These are phyloP conservation scores for Drosophila obscura DNA, from an alignment of 1,140 invertebrate genomes.

Conservation along the genomic window DNA sequence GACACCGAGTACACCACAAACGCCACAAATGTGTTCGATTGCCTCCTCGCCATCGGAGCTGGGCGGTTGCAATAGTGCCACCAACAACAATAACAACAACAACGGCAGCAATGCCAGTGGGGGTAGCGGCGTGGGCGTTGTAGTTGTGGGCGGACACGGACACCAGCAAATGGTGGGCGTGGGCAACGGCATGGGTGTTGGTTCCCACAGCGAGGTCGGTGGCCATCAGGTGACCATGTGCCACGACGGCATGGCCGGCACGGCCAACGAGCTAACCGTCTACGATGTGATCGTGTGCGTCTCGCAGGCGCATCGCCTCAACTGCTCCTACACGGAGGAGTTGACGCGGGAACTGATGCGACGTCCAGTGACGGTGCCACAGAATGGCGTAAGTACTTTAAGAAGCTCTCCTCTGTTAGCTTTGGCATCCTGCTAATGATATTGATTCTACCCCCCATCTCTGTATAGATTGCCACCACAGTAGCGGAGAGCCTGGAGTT, in stretches of 20 bases:
- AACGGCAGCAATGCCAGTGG: slow-evolving; percentile 54
- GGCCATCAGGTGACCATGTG: slow-evolving; percentile 69
- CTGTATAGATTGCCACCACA: slow-evolving; percentile 85
- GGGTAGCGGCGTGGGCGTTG: slow-evolving; percentile 63
- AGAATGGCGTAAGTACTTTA: slow-evolving; percentile 81
- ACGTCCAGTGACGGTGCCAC: slow-evolving; percentile 83
- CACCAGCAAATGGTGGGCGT: slow-evolving; percentile 64
- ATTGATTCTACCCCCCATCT: not conserved
- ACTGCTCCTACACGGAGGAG: slow-evolving; percentile 96
- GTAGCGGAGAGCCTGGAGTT: slow-evolving; percentile 88
- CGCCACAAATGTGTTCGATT: slow-evolving; percentile 84
- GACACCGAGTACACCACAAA: slow-evolving; percentile 83
- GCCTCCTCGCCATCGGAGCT: slow-evolving; percentile 83
- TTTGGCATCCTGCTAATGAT: not conserved
- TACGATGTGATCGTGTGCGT: slow-evolving; percentile 95
- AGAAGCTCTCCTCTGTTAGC: not conserved
- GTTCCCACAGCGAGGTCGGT: slow-evolving; percentile 20
- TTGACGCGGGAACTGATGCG: slow-evolving; percentile 89
- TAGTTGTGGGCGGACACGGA: slow-evolving; percentile 62
- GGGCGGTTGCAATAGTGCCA: slow-evolving; percentile 78
- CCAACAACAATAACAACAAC: slow-evolving; percentile 61
- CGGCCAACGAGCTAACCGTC: slow-evolving; percentile 86
- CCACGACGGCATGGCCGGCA: slow-evolving; percentile 66
- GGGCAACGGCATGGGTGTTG: slow-evolving; percentile 36
- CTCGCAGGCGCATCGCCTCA: slow-evolving; percentile 94